Percentiles rank a stretch among this genome's conserved stretches.
Evolutionary conservation across 2,113 vertebrate genomes (phyloP).

Genomic region (Siniperca knerii): DNA sequence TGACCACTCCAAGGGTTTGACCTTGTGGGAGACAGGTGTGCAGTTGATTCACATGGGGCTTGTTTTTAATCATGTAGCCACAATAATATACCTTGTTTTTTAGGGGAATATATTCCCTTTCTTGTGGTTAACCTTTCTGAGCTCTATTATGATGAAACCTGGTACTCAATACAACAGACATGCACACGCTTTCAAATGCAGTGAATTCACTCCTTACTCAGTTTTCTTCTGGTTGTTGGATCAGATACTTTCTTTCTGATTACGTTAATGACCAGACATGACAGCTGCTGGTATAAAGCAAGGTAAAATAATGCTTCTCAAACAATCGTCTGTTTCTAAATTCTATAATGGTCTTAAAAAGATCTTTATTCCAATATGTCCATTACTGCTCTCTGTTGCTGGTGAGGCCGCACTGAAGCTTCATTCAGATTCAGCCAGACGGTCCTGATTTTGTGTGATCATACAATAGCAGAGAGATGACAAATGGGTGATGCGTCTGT

Average conservation of each 20-base stretch:
- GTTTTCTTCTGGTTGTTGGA: background rate
- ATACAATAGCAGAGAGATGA: slow-evolving; percentile 37
- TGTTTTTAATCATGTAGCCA: too few relatives aligned
- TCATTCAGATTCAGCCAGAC: slow-evolving; percentile 30
- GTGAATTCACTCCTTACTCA: background rate
- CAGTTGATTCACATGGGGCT: too few relatives aligned
- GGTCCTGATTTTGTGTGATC: slow-evolving; percentile 35
- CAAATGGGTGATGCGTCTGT: slow-evolving; percentile 40
- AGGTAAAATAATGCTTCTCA: background rate
- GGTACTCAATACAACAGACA: background rate
- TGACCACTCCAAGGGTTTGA: too few relatives aligned
- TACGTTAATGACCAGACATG: slow-evolving; percentile 1
- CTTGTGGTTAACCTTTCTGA: background rate
- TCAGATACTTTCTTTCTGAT: background rate
- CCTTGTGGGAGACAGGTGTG: too few relatives aligned
- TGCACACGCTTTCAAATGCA: background rate
- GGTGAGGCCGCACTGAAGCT: slow-evolving; percentile 5
- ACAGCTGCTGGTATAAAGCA: background rate
- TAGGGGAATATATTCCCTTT: background rate
- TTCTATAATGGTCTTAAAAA: slow-evolving; percentile 6
- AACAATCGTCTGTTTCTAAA: slow-evolving; percentile 10
- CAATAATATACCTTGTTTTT: too few relatives aligned
- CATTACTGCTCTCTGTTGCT: slow-evolving; percentile 23
- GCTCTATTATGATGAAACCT: background rate
- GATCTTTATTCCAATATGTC: background rate